Percentiles rank a stretch among this genome's conserved stretches.
Conservation (phyloP, 2,113 vertebrate species). For the Donacobius atricapilla region DNA sequence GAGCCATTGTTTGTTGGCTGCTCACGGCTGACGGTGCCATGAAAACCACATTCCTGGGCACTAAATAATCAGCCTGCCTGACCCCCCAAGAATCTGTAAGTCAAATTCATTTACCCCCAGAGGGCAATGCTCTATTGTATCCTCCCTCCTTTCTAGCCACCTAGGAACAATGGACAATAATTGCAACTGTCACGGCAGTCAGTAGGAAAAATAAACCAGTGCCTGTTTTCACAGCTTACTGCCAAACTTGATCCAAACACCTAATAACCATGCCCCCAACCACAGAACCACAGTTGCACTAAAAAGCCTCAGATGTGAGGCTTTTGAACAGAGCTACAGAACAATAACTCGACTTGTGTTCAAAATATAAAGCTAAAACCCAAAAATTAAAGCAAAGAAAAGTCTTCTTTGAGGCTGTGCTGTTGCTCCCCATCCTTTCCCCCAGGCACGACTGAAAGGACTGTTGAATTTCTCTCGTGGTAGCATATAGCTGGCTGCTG, state of each 20-base stretch:
- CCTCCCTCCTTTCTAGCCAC: constrained; percentile 63
- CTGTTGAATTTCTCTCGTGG: constrained; percentile 53
- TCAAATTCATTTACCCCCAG: constrained; percentile 83
- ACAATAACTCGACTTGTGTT: constrained; percentile 86
- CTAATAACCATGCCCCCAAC: constrained; percentile 66
- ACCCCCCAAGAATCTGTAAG: constrained; percentile 82
- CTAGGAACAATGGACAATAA: constrained; percentile 91
- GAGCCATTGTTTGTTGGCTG: constrained; percentile 56
- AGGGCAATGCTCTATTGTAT: constrained; percentile 69
- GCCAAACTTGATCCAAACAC: constrained; percentile 76
- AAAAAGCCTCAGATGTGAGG: constrained; percentile 69
- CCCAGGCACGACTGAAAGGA: constrained; percentile 64
- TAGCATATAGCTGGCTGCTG: constrained; percentile 20
- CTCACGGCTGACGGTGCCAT: constrained; percentile 58
- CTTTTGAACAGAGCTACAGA: constrained; percentile 74
- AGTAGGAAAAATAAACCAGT: constrained; percentile 82
- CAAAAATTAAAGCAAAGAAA: constrained; percentile 80
- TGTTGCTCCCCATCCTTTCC: constrained; percentile 45
- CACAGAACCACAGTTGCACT: constrained; percentile 41
- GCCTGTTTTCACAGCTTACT: constrained; percentile 81
- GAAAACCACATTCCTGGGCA: constrained; percentile 82
- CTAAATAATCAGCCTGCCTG: constrained; percentile 67
- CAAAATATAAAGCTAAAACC: constrained; percentile 76
- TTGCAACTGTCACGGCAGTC: constrained; percentile 85
- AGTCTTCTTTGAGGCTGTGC: constrained; percentile 74